Percentiles rank a stretch among this genome's conserved stretches.
Conservation (phyloP, 2,888 invertebrate species). For the Microctonus aethiopoides region DNA sequence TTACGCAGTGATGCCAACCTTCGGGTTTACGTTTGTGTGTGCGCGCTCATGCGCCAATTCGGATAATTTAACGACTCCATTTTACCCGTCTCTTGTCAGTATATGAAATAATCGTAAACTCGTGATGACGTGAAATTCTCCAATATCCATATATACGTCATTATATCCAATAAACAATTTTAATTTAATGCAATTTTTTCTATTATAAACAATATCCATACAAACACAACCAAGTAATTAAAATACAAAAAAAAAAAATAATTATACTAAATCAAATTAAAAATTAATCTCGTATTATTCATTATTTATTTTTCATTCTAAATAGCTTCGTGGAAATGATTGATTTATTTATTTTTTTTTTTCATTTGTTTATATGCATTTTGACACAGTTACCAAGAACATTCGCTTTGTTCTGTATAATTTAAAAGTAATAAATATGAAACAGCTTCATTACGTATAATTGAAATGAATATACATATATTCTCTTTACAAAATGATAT, state of each 20-base stretch:
- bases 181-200: conserved; percentile 17
- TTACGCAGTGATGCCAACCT: neutral
- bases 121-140: conserved; percentile 9
- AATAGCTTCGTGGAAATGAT: neutral
- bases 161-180: conserved; percentile 19
- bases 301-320: neutral
- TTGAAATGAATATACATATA: conserved; percentile 11
- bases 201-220: too few relatives aligned
- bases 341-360: neutral
- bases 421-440: neutral
- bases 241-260: too few relatives aligned
- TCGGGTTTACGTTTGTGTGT: neutral
- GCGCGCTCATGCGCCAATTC: neutral
- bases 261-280: too few relatives aligned
- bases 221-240: too few relatives aligned
- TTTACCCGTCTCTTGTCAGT: neutral
- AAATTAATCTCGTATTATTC: too few relatives aligned
- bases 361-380: neutral
- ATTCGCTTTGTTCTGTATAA: neutral
- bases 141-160: neutral
- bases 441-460: conserved; percentile 4
- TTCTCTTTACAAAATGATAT: too few relatives aligned
- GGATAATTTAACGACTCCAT: conserved; percentile 24
- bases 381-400: neutral
- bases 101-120: neutral